A percentile compares a stretch with the other conserved stretches of the same genome.
Evolutionary conservation across 2,888 invertebrate genomes (phyloP).

Genomic region (Mongoloraphidia duomilia): DNA sequence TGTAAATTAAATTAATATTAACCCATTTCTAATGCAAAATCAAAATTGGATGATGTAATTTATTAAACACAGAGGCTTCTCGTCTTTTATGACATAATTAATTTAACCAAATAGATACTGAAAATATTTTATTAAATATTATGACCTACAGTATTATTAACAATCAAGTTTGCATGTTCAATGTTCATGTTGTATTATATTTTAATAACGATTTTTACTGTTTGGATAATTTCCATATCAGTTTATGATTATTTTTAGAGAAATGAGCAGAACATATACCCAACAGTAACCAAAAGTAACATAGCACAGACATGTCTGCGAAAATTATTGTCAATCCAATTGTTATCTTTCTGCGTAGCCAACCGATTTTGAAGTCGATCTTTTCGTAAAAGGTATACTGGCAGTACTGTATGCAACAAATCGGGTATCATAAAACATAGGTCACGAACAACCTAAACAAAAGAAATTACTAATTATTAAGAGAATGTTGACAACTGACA

Average conservation of each 20-base stretch:
- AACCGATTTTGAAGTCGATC: constrained; percentile 17
- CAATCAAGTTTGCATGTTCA: too few relatives aligned
- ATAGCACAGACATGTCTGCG: constrained; percentile 20
- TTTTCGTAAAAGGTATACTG: constrained; percentile 34
- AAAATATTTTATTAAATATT: too few relatives aligned
- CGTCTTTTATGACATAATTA: too few relatives aligned
- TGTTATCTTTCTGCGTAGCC: constrained; percentile 22
- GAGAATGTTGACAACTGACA: background rate
- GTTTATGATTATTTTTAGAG: constrained; percentile 23
- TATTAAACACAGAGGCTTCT: too few relatives aligned
- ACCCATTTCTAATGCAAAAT: too few relatives aligned
- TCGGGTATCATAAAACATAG: constrained; percentile 54
- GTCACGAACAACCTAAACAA: constrained; percentile 40
- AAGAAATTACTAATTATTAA: constrained; percentile 2
- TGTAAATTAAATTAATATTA: too few relatives aligned
- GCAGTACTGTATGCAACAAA: constrained; percentile 43
- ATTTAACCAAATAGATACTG: too few relatives aligned
- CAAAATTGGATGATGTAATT: too few relatives aligned
- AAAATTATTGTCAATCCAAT: constrained; percentile 27
- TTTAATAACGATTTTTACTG: too few relatives aligned
- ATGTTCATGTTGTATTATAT: too few relatives aligned
- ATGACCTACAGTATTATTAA: too few relatives aligned
- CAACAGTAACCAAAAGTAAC: constrained; percentile 23
- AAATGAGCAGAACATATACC: constrained; percentile 29
- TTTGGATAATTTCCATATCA: too few relatives aligned